Evolutionary conservation across 1,140 invertebrate genomes (phyloP).

Genomic region (Drosophila prosaltans): DNA sequence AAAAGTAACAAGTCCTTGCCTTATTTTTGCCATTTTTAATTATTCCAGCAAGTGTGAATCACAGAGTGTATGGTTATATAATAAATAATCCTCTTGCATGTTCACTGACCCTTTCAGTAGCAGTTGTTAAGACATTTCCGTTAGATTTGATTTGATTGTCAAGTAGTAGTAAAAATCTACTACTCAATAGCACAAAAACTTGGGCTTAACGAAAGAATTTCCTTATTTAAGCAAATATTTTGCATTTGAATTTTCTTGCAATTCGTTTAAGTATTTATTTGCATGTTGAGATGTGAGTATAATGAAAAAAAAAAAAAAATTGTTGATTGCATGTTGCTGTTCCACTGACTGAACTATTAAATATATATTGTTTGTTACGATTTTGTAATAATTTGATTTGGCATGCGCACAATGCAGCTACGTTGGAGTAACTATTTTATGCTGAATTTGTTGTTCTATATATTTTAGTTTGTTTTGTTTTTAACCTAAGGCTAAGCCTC

Average conservation of each 20-base stretch:
- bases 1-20: no score
- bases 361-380: slow-evolving; percentile 25
- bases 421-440: slow-evolving; percentile 14
- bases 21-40: no score
- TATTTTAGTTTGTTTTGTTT: background rate
- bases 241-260: background rate
- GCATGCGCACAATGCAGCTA: slow-evolving; percentile 76
- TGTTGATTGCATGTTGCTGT: slow-evolving; percentile 51
- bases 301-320: background rate
- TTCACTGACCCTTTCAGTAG: background rate
- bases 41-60: no score
- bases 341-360: slow-evolving; percentile 6
- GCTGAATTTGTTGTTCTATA: background rate
- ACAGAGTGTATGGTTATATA: no score
- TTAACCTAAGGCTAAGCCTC: slow-evolving; percentile 50
- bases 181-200: slow-evolving; percentile 23
- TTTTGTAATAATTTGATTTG: slow-evolving; percentile 40
- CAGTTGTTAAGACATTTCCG: slow-evolving; percentile 72
- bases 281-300: slow-evolving; percentile 41
- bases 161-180: slow-evolving; percentile 23
- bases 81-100: background rate
- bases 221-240: slow-evolving; percentile 27
- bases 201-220: slow-evolving; percentile 45
- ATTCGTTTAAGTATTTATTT: slow-evolving; percentile 27
- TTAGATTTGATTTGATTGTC: slow-evolving; percentile 49